Base-by-base conservation (phyloP, 92 coral and sea anemone genomes). In the Umimayanthus kanabou region DNA sequence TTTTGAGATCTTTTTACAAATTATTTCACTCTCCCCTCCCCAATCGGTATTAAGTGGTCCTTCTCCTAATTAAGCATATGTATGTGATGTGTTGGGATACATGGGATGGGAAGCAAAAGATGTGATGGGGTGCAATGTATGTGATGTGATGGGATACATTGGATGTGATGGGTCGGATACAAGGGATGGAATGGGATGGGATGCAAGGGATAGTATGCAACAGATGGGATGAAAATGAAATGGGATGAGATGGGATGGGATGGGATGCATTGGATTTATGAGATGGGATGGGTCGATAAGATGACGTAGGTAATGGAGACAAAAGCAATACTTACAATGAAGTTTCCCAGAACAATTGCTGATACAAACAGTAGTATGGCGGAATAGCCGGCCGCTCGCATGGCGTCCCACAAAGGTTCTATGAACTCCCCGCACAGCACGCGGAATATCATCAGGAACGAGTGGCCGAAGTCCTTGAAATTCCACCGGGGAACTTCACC, bases 321-420 rank as follows among this genome's bases (percentile, higher is more conserved):
- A 30, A 16, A 25, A 9, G 7, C 5, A 28, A 28, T 77, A 96
- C 99, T 95, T 86, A 96, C 99, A 81, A 96, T 91, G 75, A 96
- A 96, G 85, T 96, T 96, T 57, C 98, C 99, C 78, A 96, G 73
- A 40, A 96, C 47, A 80, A 96, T 95, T 26, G 99, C 98, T 22
- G 99, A 98, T 66, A 96, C 74, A 72, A 95, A 96, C 72, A 96
- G 90, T 26, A 96, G 73, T 47, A 96, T 88, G 7, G 98, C 89
- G 4, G 90, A 92, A 15, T 96, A 95, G 0, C 98, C 95, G 0
- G 99, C 91, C 0, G 96, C 98, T 9, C 88, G 86, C 99, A 97
- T 97, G 73, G 98, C 96, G 89, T 97, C 99, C 99, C 99, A 97
- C 69, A 97, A 88, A 30, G 98, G 98, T 69, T 97, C 98, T 22